Evolutionary conservation across 2,888 invertebrate genomes (phyloP).

Genomic region (Rosalia funebris): DNA sequence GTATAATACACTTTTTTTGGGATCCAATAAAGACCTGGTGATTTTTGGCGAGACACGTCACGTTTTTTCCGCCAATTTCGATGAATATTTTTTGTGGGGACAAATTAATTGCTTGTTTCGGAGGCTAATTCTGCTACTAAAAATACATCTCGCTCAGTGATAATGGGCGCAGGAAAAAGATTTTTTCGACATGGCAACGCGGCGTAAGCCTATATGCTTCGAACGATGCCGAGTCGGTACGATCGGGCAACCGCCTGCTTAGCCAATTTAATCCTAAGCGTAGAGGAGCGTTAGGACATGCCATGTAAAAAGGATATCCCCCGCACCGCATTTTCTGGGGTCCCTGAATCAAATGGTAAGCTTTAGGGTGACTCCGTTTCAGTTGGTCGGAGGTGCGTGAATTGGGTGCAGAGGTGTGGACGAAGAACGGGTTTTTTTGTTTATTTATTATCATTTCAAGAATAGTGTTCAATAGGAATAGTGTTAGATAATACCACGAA

Average conservation of each 20-base stretch:
- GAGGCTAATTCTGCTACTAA: too few relatives aligned
- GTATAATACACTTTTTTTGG: too few relatives aligned
- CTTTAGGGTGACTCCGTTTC: slow-evolving; percentile 60
- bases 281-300: slow-evolving; percentile 21
- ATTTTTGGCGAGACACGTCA: too few relatives aligned
- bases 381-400: slow-evolving; percentile 62
- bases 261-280: slow-evolving; percentile 27
- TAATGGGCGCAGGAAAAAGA: slow-evolving; percentile 12
- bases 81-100: too few relatives aligned
- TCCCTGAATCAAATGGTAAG: slow-evolving; percentile 28
- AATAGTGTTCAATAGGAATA: slow-evolving; percentile 43
- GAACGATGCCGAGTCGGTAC: slow-evolving; percentile 20
- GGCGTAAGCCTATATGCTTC: slow-evolving; percentile 22
- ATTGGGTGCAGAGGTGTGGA: slow-evolving; percentile 56
- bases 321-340: slow-evolving; percentile 35
- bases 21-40: too few relatives aligned
- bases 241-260: slow-evolving; percentile 14
- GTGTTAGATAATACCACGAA: slow-evolving; percentile 49
- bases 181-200: slow-evolving; percentile 8
- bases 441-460: slow-evolving; percentile 60
- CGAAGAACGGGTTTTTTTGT: slow-evolving; percentile 58
- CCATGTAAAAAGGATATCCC: slow-evolving; percentile 27
- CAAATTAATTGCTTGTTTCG: too few relatives aligned
- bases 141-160: too few relatives aligned
- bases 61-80: too few relatives aligned